Percentiles rank a stretch among this genome's conserved stretches.
These are phyloP conservation scores for Protosalanx chinensis DNA, from an alignment of 2,797 vertebrate genomes.

Conservation along the genomic window DNA sequence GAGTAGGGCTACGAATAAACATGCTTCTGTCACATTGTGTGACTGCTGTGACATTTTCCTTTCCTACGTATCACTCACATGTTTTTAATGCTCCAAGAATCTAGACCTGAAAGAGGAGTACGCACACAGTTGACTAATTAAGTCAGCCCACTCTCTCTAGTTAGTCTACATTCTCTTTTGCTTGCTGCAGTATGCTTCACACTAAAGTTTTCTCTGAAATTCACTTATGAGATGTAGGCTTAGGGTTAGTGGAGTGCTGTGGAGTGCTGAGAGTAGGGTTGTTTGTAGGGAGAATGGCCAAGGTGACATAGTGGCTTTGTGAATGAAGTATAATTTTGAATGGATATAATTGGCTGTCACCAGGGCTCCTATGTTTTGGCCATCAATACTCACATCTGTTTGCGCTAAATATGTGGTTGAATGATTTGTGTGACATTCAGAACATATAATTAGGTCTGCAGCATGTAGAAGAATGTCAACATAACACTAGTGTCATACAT, in stretches of 20 bases:
- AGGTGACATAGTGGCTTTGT: conserved; percentile 1
- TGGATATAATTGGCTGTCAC: background rate
- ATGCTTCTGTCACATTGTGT: background rate
- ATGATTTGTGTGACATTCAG: too few relatives aligned
- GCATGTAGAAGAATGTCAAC: too few relatives aligned
- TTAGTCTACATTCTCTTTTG: background rate
- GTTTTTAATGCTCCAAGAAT: background rate
- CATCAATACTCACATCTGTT: too few relatives aligned
- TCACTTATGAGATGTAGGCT: background rate
- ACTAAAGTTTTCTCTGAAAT: background rate
- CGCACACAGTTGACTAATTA: background rate
- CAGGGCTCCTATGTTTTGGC: background rate
- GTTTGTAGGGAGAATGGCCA: conserved; percentile 17
- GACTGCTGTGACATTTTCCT: background rate
- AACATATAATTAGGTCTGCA: too few relatives aligned
- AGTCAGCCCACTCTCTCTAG: background rate
- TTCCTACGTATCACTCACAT: background rate
- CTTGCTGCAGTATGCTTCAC: background rate
- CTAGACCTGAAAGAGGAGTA: background rate
- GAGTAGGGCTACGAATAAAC: background rate
- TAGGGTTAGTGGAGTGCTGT: background rate
- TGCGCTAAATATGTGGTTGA: too few relatives aligned
- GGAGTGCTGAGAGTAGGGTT: conserved; percentile 46
- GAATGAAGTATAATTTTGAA: background rate
- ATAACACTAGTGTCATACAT: too few relatives aligned